Evolutionary conservation across 30 jellyfish, hydroid and myxozoan species (phyloP), one percentile per base, ranked within the genome.

Genomic region (Cassiopea xamachana): DNA sequence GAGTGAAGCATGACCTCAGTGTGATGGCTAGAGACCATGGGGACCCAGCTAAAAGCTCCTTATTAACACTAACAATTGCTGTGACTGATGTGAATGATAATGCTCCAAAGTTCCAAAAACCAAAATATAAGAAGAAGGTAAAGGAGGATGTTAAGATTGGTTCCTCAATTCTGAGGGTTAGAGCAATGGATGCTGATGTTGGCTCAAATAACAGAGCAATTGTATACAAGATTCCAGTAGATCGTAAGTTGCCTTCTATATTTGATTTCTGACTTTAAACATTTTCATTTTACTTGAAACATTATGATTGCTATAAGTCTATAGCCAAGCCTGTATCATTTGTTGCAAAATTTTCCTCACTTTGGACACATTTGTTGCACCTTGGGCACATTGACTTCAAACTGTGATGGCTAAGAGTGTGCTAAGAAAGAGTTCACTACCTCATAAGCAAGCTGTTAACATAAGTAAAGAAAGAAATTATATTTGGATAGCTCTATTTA

Each of bases 21-120:
- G 86, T 92, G 6, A 80, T 78, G 86, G 99, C 98, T 55, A 61
- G 84, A 64, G 99, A 96, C 87, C 95, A 90, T 75, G 99, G 99
- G 16, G 68, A 44, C 8, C 99, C 99, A 12, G n/a, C 79, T 17
- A 94, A 79, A 74, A 67, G 95, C 2, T 82, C 99, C 60, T 15
- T 60, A 39, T 81, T 82, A 46, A 79, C 75, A 18, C 93, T 91
- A 58, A 84, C 89, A 1, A 89, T 96, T 73, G 81, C 84, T 14
- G 98, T 96, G 17, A 68, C 46, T 3, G 99, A 96, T 82, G 89
- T 96, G 43, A 96, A 96, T 87, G 99, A 96, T 70, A 96, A 96
- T 86, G 87, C 80, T 7, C 99, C 99, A 7, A 77, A 85, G 19
- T 91, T 96, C 69, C 77, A 69, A 60, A 81, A 62, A 47, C 73